Conservation (phyloP, 2,888 invertebrate species). For the Macrophya alboannulata region DNA sequence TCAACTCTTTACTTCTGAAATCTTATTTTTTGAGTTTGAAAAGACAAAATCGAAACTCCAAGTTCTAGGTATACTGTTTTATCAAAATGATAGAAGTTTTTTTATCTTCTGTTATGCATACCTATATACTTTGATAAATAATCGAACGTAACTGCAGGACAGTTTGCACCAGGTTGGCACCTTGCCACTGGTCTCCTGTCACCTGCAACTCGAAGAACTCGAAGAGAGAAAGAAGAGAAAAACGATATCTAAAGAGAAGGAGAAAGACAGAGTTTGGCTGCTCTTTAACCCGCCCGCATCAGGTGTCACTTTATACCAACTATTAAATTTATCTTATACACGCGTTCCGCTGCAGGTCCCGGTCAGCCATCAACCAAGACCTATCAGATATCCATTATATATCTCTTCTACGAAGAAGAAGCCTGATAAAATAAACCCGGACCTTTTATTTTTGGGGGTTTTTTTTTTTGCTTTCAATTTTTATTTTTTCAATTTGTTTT, state of each 20-base stretch:
- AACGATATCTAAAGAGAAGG: neutral
- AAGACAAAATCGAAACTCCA: no score
- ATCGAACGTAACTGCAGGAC: neutral
- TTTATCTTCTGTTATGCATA: no score
- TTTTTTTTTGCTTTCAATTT: neutral
- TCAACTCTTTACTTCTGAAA: no score
- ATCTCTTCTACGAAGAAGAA: slow-evolving; percentile 39
- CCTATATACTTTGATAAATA: no score
- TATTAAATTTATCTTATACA: slow-evolving; percentile 53
- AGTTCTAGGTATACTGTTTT: no score
- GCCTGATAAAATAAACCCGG: slow-evolving; percentile 44
- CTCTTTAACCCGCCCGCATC: slow-evolving; percentile 57
- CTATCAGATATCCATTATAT: slow-evolving; percentile 46
- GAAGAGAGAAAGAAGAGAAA: neutral
- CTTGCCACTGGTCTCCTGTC: slow-evolving; percentile 25
- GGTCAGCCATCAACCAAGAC: slow-evolving; percentile 44
- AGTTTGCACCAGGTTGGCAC: slow-evolving; percentile 32
- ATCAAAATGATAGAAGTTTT: no score
- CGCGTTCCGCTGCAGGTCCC: slow-evolving; percentile 28
- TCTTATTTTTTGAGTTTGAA: no score
- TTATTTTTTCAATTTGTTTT: neutral
- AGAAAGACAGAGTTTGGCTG: neutral
- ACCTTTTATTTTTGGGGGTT: neutral
- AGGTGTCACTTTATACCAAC: slow-evolving; percentile 53
- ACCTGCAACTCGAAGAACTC: slow-evolving; percentile 42